phyloP scores from a whole-genome alignment of 1,140 invertebrate genomes.

The Drosophila baimaii region DNA sequence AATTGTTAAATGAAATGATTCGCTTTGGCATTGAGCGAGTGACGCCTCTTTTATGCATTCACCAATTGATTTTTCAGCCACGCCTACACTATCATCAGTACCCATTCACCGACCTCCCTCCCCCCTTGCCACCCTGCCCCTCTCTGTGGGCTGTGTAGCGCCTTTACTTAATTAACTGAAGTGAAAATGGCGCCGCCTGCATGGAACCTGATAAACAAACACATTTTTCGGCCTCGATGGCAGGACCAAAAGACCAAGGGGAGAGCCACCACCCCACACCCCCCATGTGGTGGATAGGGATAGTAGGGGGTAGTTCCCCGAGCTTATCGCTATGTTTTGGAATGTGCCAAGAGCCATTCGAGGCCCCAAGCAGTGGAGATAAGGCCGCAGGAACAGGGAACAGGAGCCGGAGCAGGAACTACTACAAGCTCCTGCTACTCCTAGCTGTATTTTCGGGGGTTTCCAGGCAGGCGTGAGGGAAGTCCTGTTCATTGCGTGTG shows the following conservation, averaged over 20 bases:
- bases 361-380: constrained; percentile 42
- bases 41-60: constrained; percentile 62
- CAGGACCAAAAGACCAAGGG: constrained; percentile 18
- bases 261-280: too few species aligned
- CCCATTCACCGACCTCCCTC: background rate
- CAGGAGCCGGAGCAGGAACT: constrained; percentile 22
- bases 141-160: constrained; percentile 16
- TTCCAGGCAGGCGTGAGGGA: background rate
- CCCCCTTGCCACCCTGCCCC: background rate
- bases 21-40: constrained; percentile 45
- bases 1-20: constrained; percentile 80
- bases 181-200: constrained; percentile 76
- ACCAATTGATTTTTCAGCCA: constrained; percentile 45
- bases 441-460: constrained; percentile 7
- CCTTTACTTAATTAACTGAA: constrained; percentile 82
- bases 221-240: constrained; percentile 53
- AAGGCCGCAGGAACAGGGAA: constrained; percentile 27
- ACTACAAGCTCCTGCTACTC: constrained; percentile 10
- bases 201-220: constrained; percentile 69
- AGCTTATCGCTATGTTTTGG: constrained; percentile 48
- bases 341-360: constrained; percentile 68
- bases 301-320: constrained; percentile 34
- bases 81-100: constrained; percentile 40
- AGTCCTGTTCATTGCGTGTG: constrained; percentile 36
- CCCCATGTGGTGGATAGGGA: background rate